Conservation (phyloP, 2,113 vertebrate genomes). For the Sapajus apella region DNA sequence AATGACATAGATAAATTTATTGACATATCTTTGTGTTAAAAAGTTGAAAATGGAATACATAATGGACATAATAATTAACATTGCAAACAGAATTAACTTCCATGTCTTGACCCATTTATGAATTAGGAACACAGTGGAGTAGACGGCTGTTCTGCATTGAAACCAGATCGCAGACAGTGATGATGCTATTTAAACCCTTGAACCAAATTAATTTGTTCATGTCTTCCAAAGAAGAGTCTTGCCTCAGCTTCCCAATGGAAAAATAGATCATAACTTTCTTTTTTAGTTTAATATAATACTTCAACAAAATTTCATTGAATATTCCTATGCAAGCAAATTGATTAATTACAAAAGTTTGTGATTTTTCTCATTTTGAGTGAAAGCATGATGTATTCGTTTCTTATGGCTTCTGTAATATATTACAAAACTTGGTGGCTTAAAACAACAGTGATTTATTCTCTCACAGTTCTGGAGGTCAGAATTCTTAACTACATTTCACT, state of each 20-base stretch:
- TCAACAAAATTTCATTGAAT: neutral
- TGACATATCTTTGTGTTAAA: neutral
- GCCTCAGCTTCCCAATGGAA: neutral
- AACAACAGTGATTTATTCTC: neutral
- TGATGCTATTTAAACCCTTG: neutral
- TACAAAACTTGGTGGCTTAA: neutral
- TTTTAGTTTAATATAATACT: neutral
- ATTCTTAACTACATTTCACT: neutral
- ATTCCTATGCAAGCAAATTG: neutral
- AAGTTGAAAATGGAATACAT: neutral
- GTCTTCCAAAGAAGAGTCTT: neutral
- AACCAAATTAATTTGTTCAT: neutral
- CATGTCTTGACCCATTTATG: neutral
- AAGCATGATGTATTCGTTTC: neutral
- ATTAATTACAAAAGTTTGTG: neutral
- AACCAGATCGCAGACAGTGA: neutral
- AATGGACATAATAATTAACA: neutral
- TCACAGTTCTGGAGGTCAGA: neutral
- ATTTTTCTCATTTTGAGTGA: constrained; percentile 19
- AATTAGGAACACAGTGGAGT: neutral
- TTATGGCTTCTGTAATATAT: neutral
- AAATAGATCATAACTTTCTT: neutral
- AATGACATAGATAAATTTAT: neutral
- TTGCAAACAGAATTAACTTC: neutral
- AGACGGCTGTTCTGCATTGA: neutral